Percentiles rank a stretch among this genome's conserved stretches.
Evolutionary conservation across 35 echinoderm and acorn worm species (phyloP).

Genomic region (Apostichopus japonicus): DNA sequence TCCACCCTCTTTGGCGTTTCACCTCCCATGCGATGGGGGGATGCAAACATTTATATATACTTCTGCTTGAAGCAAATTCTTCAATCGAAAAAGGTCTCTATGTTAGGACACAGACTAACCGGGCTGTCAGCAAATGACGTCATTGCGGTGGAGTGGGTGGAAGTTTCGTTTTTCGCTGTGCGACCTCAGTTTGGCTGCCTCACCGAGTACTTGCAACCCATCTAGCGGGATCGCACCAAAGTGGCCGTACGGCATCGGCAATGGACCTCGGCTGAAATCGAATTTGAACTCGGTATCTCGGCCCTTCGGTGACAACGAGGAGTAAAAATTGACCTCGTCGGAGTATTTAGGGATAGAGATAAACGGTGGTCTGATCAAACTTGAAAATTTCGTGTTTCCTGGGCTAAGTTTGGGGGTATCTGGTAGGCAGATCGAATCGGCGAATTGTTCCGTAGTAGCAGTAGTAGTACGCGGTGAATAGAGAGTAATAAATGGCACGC

Average conservation of each 20-base stretch:
- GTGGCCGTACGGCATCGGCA: constrained; percentile 15
- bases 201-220: constrained; percentile 23
- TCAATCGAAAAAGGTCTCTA: too few relatives aligned
- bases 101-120: too few relatives aligned
- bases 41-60: too few relatives aligned
- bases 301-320: background rate
- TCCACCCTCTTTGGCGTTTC: too few relatives aligned
- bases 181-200: constrained; percentile 43
- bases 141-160: constrained; percentile 21
- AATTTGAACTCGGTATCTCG: constrained; percentile 9
- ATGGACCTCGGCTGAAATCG: constrained; percentile 1
- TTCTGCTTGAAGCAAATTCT: too few relatives aligned
- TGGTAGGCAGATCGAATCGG: background rate
- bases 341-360: constrained; percentile 23
- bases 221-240: constrained; percentile 13
- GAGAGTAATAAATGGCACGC: constrained; percentile 44
- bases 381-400: constrained; percentile 1
- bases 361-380: constrained; percentile 19
- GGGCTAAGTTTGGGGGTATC: background rate
- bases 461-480: constrained; percentile 33
- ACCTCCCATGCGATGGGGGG: too few relatives aligned
- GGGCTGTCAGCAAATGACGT: constrained; percentile 12
- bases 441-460: background rate
- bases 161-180: constrained; percentile 27
- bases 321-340: background rate